Percentiles rank a stretch among this genome's conserved stretches.
These are phyloP conservation scores for Pygoscelis adeliae DNA, from an alignment of 2,113 vertebrate species.

Conservation along the genomic window DNA sequence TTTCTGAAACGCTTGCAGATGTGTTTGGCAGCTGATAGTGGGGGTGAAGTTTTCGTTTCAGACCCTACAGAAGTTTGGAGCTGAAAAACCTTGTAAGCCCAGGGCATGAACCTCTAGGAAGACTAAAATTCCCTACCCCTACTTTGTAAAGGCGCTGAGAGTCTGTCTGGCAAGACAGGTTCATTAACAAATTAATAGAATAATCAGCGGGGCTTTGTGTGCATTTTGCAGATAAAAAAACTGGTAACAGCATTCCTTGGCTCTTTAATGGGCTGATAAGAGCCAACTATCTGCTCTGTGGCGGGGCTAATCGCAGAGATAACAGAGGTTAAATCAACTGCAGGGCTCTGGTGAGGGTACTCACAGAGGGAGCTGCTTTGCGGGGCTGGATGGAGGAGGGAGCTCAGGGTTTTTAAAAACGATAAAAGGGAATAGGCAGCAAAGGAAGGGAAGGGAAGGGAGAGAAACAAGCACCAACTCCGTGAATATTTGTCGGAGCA, in stretches of 20 bases:
- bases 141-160: slow-evolving; percentile 43
- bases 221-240: slow-evolving; percentile 83
- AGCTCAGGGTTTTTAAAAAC: not conserved
- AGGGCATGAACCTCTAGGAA: slow-evolving; percentile 29
- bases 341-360: slow-evolving; percentile 50
- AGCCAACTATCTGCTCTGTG: slow-evolving; percentile 75
- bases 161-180: slow-evolving; percentile 78
- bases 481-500: accelerated
- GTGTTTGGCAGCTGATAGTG: not conserved
- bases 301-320: slow-evolving; percentile 77
- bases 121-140: slow-evolving; percentile 47
- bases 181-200: slow-evolving; percentile 87
- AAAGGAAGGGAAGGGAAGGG: not conserved
- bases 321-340: slow-evolving; percentile 77
- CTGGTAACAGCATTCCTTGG: slow-evolving; percentile 81
- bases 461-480: not conserved
- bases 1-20: not conserved
- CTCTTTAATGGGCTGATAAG: slow-evolving; percentile 82
- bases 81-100: not conserved
- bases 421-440: slow-evolving; percentile 11
- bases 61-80: not conserved
- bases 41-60: not conserved
- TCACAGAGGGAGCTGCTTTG: not conserved
- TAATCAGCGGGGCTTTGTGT: slow-evolving; percentile 84
- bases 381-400: not conserved